Conservation (phyloP, 2,888 invertebrate species). For the Rotaria magnacalcarata region DNA sequence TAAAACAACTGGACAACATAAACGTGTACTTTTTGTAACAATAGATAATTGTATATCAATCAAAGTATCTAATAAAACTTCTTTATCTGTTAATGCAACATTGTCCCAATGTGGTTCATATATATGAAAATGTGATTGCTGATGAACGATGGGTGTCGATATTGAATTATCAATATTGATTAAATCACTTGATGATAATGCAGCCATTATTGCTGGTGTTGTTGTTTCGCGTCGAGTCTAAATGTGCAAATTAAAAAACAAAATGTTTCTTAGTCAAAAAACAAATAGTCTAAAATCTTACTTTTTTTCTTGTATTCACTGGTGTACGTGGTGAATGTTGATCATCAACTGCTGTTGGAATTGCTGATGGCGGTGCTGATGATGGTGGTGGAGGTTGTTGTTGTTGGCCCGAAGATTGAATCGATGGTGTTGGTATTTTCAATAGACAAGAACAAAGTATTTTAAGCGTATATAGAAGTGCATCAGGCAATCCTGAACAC, state of each 20-base stretch:
- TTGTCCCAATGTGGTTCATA: constrained; percentile 14
- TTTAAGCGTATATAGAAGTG: not conserved
- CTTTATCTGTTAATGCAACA: constrained; percentile 2
- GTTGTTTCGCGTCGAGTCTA: constrained; percentile 13
- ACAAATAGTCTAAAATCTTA: not conserved
- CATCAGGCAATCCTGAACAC: constrained; percentile 1
- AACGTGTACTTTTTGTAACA: constrained; percentile 15
- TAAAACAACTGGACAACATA: constrained; percentile 10
- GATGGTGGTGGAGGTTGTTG: not conserved
- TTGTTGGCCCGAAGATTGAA: not conserved
- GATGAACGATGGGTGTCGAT: not conserved
- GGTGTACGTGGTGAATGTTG: constrained; percentile 12
- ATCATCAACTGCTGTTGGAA: not conserved
- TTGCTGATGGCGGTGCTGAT: not conserved
- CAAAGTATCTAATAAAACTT: not conserved
- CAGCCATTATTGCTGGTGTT: not conserved
- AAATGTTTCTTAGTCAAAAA: not conserved
- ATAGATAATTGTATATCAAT: constrained; percentile 27
- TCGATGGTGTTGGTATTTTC: not conserved
- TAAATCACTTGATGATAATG: not conserved
- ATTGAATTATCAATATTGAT: not conserved
- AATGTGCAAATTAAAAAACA: not conserved
- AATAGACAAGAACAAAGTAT: constrained; percentile 19
- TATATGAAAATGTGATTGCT: not conserved
- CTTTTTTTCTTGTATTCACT: constrained; percentile 11